Evolutionary conservation across 2,888 invertebrate genomes (phyloP), one percentile per base, ranked within the genome.

Genomic region (Erannis defoliaria): DNA sequence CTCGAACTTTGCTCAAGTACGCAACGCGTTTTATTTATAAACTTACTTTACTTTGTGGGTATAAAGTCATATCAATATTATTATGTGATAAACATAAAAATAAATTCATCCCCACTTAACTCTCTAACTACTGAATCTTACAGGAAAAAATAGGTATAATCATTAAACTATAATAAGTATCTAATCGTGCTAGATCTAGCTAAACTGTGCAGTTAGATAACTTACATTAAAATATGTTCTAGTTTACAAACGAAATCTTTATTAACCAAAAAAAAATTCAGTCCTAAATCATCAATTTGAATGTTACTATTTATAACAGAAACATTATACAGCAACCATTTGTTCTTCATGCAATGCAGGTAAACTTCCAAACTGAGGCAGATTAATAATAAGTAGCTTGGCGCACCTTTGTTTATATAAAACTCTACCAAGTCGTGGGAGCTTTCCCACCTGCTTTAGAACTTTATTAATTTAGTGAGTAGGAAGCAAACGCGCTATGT

Each of bases 381-480:
- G 59, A 48, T 48, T 55, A 61, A 45, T 48, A 46, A 38, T 42
- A 48, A 50, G 50, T 55, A 45, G 48, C 18, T 18, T 43, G 23
- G 46, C 40, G 40, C 35, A 61, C 63, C 56, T 62, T 55, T 67
- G 68, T 68, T 72, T 66, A 70, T 66, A 62, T 57, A 63, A 65
- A 70, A 67, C 62, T 68, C 53, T 38, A 56, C 56, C 57, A 51
- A 56, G 37, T 37, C 53, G 53, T 63, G 69, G 48, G 67, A 72
- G 55, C 53, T 61, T 54, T 55, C 33, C 40, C 73, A 73, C 68
- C 70, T 73, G 73, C 29, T 65, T 26, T 43, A 14, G 33, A 66
- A 66, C 67, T 73, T 73, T 67, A 66, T 66, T 71, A 70, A 70
- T 73, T 73, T 68, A 63, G 46, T 63, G 50, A 35, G 55, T 45